These are phyloP conservation scores for Carcinoscorpius rotundicauda DNA, from an alignment of 1,140 invertebrate genomes.

Conservation along the genomic window DNA sequence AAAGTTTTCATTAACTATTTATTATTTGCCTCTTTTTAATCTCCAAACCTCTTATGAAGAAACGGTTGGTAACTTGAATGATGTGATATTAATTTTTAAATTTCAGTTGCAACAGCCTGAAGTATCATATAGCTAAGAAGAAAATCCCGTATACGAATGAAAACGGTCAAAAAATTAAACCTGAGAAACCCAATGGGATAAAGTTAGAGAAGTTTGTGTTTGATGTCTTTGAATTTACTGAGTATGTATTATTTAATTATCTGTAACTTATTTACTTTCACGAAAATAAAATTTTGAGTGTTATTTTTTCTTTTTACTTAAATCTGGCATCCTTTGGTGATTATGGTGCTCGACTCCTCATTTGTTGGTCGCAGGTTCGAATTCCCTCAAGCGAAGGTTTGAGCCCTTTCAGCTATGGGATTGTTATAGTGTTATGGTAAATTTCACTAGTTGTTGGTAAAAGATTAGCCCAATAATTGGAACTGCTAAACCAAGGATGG, in stretches of 20 bases:
- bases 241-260: slow-evolving; percentile 35
- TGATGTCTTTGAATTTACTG: slow-evolving; percentile 89
- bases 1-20: no score
- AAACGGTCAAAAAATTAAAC: slow-evolving; percentile 55
- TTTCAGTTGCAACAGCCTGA: slow-evolving; percentile 46
- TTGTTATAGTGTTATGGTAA: no score
- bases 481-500: no score
- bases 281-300: not conserved
- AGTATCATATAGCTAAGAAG: slow-evolving; percentile 92
- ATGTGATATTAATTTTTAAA: not conserved
- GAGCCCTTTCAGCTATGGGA: no score
- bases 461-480: no score
- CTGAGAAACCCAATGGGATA: slow-evolving; percentile 80
- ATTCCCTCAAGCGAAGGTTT: not conserved
- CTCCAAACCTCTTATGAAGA: no score
- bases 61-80: no score
- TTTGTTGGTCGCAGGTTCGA: not conserved
- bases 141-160: slow-evolving; percentile 82
- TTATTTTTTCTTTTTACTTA: not conserved
- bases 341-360: no score
- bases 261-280: not conserved
- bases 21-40: no score
- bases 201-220: slow-evolving; percentile 99
- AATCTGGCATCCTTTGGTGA: not conserved
- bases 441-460: no score